phyloP scores from a whole-genome alignment of 2,797 vertebrate species.

The Vultur gryphus region DNA sequence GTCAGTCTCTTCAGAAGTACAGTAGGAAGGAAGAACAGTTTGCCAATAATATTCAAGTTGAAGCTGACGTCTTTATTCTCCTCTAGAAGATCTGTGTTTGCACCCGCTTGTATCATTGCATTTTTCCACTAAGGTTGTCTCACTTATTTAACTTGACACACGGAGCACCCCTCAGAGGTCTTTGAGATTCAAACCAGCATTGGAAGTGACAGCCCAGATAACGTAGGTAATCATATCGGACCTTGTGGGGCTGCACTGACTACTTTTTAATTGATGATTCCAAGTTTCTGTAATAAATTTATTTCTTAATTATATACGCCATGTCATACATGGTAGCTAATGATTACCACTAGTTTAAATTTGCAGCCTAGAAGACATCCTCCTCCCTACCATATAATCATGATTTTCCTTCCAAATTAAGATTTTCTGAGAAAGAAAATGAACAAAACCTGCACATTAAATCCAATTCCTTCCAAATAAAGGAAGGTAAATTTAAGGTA shows the following conservation, averaged over 20 bases:
- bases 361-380: constrained; percentile 51
- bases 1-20: neutral
- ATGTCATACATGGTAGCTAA: constrained; percentile 40
- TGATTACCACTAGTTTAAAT: constrained; percentile 62
- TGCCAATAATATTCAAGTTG: neutral
- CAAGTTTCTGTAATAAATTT: constrained; percentile 77
- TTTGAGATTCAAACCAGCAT: constrained; percentile 79
- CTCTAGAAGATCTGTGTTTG: neutral
- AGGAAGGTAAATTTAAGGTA: constrained; percentile 64
- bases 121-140: constrained; percentile 75
- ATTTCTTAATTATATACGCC: constrained; percentile 69
- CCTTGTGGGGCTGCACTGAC: constrained; percentile 78
- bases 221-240: constrained; percentile 83
- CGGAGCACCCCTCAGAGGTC: constrained; percentile 78
- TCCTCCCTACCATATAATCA: constrained; percentile 26
- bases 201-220: constrained; percentile 87
- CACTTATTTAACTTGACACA: constrained; percentile 83
- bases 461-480: constrained; percentile 63
- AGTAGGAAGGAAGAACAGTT: neutral
- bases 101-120: constrained; percentile 39
- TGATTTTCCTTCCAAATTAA: constrained; percentile 40
- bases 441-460: constrained; percentile 57
- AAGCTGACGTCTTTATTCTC: constrained; percentile 14
- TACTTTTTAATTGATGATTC: constrained; percentile 86
- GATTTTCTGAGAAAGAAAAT: constrained; percentile 59